A percentile compares a stretch with the other conserved stretches of the same genome.
phyloP scores from a whole-genome alignment of 2,797 vertebrate species.

The Lepidocolaptes lacrymiger region DNA sequence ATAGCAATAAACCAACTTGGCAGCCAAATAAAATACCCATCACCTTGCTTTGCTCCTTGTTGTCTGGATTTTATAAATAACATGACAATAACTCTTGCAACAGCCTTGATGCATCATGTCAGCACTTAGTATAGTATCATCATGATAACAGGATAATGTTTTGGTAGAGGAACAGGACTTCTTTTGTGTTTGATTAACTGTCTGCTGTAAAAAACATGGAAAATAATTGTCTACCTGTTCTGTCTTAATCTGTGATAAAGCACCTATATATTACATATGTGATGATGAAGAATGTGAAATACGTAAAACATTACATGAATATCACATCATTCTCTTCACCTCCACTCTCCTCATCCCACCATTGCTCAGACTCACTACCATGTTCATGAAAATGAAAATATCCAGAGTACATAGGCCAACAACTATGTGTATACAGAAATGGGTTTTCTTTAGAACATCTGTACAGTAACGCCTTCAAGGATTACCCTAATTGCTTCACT shows the following conservation, averaged over 20 bases:
- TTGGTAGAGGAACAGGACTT: neutral
- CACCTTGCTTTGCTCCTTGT: neutral
- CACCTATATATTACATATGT: neutral
- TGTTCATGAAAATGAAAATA: neutral
- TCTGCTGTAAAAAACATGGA: neutral
- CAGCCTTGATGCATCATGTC: neutral
- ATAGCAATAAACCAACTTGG: neutral
- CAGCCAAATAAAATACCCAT: neutral
- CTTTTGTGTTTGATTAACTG: neutral
- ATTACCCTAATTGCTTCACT: neutral
- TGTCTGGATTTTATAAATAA: neutral
- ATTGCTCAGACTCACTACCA: rapidly evolving
- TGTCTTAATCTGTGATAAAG: neutral
- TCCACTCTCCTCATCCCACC: neutral
- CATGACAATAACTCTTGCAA: neutral
- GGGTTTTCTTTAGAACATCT: neutral
- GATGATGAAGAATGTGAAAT: rapidly evolving
- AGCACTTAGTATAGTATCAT: neutral
- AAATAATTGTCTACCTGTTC: neutral
- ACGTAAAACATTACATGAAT: neutral
- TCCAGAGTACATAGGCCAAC: neutral
- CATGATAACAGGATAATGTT: neutral
- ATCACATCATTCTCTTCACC: neutral
- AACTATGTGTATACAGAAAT: rapidly evolving
- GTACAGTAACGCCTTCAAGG: neutral